Conservation (phyloP, 2,113 vertebrate genomes). For the Chaetura pelagica region DNA sequence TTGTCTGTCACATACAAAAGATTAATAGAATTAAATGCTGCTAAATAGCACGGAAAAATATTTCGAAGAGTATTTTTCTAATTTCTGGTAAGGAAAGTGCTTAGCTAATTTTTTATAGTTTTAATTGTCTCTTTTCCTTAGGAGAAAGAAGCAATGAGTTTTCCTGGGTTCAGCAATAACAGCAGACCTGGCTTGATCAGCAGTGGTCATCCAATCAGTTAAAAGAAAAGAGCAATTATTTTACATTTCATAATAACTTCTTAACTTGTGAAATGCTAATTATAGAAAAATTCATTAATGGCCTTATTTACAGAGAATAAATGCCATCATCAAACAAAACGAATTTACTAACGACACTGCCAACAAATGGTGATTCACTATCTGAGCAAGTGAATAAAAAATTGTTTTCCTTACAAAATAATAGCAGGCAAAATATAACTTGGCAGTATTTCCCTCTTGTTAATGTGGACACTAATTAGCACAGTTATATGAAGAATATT, state of each 20-base stretch:
- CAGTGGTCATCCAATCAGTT: background rate
- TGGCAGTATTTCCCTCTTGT: constrained; percentile 18
- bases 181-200: background rate
- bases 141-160: background rate
- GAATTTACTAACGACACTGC: constrained; percentile 38
- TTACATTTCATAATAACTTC: background rate
- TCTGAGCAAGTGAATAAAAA: background rate
- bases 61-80: background rate
- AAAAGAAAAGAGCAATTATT: constrained; percentile 3
- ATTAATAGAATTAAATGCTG: background rate
- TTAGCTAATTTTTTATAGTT: background rate
- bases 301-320: background rate
- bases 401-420: constrained; percentile 18
- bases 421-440: constrained; percentile 53
- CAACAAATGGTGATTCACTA: constrained; percentile 54
- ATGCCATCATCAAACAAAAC: background rate
- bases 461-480: constrained; percentile 61
- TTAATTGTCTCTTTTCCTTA: background rate
- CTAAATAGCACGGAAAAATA: background rate
- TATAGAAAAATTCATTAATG: constrained; percentile 1
- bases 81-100: background rate
- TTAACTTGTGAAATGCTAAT: constrained; percentile 1
- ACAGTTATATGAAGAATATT: constrained; percentile 29
- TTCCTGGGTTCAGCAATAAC: background rate
- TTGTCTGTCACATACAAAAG: background rate